Evolutionary conservation across 2,888 invertebrate genomes (phyloP).

Genomic region (Dynastes maya): DNA sequence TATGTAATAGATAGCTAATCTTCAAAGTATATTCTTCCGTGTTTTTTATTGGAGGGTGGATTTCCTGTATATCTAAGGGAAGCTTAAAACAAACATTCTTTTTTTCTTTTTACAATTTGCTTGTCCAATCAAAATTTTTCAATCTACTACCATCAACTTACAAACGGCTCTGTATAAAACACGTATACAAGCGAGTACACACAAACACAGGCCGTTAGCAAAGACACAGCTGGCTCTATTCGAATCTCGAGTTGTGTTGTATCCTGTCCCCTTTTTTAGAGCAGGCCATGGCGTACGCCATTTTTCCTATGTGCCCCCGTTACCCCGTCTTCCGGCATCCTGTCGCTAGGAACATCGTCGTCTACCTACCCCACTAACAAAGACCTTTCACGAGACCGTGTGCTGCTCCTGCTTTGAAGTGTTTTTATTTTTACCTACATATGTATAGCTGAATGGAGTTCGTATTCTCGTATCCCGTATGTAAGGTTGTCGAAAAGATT

Average conservation of each 20-base stretch:
- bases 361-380: conserved; percentile 53
- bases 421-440: conserved; percentile 18
- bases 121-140: too few relatives aligned
- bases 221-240: conserved; percentile 49
- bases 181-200: neutral
- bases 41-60: too few relatives aligned
- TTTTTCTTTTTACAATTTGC: too few relatives aligned
- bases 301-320: conserved; percentile 30
- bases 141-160: too few relatives aligned
- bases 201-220: neutral
- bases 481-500: conserved; percentile 3
- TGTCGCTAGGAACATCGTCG: conserved; percentile 36
- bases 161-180: too few relatives aligned
- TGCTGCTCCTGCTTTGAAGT: conserved; percentile 19
- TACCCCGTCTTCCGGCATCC: conserved; percentile 46
- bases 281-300: conserved; percentile 21
- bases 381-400: conserved; percentile 45
- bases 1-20: too few relatives aligned
- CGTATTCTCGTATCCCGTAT: neutral
- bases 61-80: too few relatives aligned
- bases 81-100: too few relatives aligned
- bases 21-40: too few relatives aligned
- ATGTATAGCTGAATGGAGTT: neutral
- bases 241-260: neutral
- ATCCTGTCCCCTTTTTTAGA: conserved; percentile 19